A percentile compares a stretch with the other conserved stretches of the same genome.
These are phyloP conservation scores for Actinostola sp. DNA, from an alignment of 92 coral and sea anemone genomes.

Conservation along the genomic window DNA sequence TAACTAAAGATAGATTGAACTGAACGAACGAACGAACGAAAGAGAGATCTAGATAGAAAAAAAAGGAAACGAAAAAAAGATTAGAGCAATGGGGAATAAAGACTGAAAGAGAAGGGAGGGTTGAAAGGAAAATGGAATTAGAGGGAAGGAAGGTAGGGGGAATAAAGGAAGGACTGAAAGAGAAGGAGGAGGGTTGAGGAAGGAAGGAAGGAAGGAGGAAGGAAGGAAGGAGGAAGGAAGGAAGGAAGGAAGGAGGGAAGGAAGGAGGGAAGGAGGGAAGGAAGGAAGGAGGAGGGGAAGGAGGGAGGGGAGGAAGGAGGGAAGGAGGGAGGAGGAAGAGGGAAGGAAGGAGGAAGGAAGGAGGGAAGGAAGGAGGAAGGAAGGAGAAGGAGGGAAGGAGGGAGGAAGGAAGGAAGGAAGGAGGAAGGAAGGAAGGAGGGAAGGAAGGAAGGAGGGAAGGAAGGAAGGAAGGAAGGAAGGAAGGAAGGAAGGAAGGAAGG, in stretches of 20 bases:
- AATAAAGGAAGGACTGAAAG: neutral
- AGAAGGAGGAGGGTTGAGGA: neutral
- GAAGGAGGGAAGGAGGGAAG: neutral
- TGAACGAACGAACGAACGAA: too few species aligned
- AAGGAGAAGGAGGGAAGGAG: neutral
- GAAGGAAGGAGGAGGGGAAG: neutral
- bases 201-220: neutral
- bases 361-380: neutral
- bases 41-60: too few species aligned
- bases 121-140: too few species aligned
- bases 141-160: neutral
- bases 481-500: neutral
- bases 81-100: too few species aligned
- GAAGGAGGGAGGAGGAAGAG: neutral
- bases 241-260: neutral
- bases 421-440: neutral
- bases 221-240: neutral
- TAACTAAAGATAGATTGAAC: too few species aligned
- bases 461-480: neutral
- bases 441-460: neutral
- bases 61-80: too few species aligned
- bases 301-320: neutral
- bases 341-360: neutral
- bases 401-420: neutral
- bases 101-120: too few species aligned